A percentile compares a stretch with the other conserved stretches of the same genome.
phyloP scores from a whole-genome alignment of 2,797 vertebrate species.

The Champsocephalus gunnari region DNA sequence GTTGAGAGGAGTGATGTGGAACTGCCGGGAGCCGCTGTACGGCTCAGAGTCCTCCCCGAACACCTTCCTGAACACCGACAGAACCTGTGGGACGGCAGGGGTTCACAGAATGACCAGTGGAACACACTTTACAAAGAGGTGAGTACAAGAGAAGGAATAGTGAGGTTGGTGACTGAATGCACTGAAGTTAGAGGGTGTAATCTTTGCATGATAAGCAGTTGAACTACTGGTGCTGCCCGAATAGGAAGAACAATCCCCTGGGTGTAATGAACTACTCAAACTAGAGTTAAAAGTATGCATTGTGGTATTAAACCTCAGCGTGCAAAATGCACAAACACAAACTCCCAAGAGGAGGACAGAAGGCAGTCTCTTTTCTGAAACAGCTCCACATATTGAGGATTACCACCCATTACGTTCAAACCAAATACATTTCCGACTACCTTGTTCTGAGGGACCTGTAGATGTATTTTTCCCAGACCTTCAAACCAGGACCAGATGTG shows the following conservation, averaged over 20 bases:
- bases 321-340: too few relatives aligned
- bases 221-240: too few relatives aligned
- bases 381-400: too few relatives aligned
- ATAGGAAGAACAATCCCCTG: too few relatives aligned
- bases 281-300: too few relatives aligned
- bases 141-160: not conserved
- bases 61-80: slow-evolving; percentile 89
- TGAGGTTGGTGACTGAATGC: not conserved
- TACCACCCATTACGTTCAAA: not conserved
- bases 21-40: slow-evolving; percentile 90
- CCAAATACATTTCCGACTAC: not conserved
- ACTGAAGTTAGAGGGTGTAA: not conserved
- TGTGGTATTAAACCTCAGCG: too few relatives aligned
- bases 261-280: too few relatives aligned
- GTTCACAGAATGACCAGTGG: not conserved
- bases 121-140: not conserved
- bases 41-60: slow-evolving; percentile 88
- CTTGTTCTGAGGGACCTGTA: not conserved
- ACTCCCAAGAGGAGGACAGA: too few relatives aligned
- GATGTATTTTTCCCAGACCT: too few relatives aligned
- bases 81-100: slow-evolving; percentile 80
- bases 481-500: not conserved
- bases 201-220: not conserved
- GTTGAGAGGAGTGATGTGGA: slow-evolving; percentile 93
- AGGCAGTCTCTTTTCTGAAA: too few relatives aligned